Base-by-base conservation (phyloP, 2,113 vertebrate species). In the Thomomys bottae region DNA sequence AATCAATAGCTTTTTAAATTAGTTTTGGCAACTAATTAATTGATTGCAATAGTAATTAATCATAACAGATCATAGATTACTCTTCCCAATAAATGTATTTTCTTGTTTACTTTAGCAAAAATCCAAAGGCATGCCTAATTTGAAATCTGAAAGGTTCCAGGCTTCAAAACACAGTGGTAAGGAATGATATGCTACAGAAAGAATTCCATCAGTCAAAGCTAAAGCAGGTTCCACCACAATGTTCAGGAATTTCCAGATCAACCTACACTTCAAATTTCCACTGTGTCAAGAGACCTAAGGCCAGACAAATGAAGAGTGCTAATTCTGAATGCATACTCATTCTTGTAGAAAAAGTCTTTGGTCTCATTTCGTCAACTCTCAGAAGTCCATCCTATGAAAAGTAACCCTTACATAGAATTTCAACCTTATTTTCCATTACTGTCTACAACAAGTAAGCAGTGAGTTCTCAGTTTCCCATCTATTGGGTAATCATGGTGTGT, bases 31-130 rank as follows among this genome's bases (percentile, higher is more conserved):
- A 54, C 54, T 14, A 24, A 81, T 79, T 34, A 84, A 59, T 72
- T 89, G 78, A 89, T 91, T 89, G 86, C 81, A 40, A 23, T 84
- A 80, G 34, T 5, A n/a, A 54, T 81, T 36, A 12, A 42, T 70
- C 12, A 88, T 91, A 89, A 84, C 12, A 80, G 8, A 10, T 66
- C 28, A 5, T 17, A 30, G 49, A 57, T 87, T 57, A 57, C 4
- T 84, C 21, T 68, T 81, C 40, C 61, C 32, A 57, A 45, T 81
- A 81, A 81, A 24, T 26, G 28, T 32, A 64, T 30, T 80, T 84
- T 18, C 79, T 82, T 85, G 38, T 28, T 66, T 77, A 68, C 72
- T 36, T 67, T 42, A 30, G 83, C 42, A 21, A 82, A 93, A 76
- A 79, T 67, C 20, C 49, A 79, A 94, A 86, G 17, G 15, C 26